Conservation (phyloP, 2,797 vertebrate species). For the Iguana delicatissima region DNA sequence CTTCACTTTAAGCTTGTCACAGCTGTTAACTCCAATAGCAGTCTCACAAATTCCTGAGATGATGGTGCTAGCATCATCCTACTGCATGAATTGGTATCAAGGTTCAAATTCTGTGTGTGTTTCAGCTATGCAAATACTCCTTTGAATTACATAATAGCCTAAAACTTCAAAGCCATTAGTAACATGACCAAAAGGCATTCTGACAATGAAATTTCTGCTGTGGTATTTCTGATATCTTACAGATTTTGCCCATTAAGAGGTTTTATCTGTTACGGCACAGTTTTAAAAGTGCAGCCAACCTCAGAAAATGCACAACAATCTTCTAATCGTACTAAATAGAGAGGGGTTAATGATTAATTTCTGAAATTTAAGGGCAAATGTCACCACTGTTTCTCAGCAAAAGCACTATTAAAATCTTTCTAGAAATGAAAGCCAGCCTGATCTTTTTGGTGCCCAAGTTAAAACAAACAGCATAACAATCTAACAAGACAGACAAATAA, state of each 20-base stretch:
- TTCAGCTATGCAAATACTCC: not conserved
- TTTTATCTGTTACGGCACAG: not conserved
- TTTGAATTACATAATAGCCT: not conserved
- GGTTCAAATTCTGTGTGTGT: not conserved
- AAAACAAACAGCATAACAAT: not conserved
- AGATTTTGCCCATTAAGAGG: not conserved
- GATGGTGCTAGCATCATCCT: not conserved
- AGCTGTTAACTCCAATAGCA: not conserved
- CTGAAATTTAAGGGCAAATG: not conserved
- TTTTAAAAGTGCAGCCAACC: not conserved
- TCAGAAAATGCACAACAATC: not conserved
- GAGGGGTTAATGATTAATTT: not conserved
- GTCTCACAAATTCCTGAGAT: not conserved
- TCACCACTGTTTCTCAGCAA: not conserved
- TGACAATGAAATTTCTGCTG: not conserved
- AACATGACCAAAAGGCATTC: not conserved
- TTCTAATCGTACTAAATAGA: not conserved
- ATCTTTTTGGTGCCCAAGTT: not conserved
- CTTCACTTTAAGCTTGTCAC: not conserved
- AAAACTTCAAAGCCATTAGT: not conserved
- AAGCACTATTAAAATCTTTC: not conserved
- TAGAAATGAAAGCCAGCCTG: not conserved
- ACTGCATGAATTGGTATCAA: not conserved
- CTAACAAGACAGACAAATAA: not conserved
- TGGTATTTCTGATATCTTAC: not conserved